These are phyloP conservation scores for Mantis religiosa DNA, from an alignment of 2,888 invertebrate species.

Conservation along the genomic window DNA sequence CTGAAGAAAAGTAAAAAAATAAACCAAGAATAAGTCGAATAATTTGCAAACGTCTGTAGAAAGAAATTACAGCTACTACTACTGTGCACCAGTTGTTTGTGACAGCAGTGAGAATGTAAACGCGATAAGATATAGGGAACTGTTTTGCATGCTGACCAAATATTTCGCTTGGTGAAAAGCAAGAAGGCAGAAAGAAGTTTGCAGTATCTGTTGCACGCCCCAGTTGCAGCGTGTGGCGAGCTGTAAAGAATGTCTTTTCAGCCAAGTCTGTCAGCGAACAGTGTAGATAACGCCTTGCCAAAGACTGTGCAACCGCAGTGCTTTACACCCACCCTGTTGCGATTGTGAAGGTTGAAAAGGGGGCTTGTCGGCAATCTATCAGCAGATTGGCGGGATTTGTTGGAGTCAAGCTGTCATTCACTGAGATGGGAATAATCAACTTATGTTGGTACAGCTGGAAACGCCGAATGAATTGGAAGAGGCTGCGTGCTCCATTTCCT, in stretches of 20 bases:
- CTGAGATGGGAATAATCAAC: neutral
- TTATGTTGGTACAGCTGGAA: neutral
- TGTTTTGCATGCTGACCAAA: no score
- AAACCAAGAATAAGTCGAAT: no score
- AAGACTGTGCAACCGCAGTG: no score
- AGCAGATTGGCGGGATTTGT: neutral
- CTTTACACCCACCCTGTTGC: no score
- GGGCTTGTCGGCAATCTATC: neutral
- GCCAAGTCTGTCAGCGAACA: no score
- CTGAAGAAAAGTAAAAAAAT: no score
- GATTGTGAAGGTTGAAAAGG: neutral
- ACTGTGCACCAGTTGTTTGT: no score
- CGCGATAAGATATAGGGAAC: no score
- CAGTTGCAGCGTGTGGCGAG: neutral
- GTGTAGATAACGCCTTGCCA: neutral
- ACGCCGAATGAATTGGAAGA: neutral
- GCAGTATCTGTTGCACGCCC: neutral
- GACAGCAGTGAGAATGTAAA: no score
- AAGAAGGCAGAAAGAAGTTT: neutral
- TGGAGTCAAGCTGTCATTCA: neutral
- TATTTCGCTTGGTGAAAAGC: neutral
- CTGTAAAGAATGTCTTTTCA: neutral
- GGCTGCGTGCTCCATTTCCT: neutral
- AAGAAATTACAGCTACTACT: no score
- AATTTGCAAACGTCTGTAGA: no score